These are phyloP conservation scores for Grus americana DNA, from an alignment of 2,113 vertebrate species.

Conservation along the genomic window DNA sequence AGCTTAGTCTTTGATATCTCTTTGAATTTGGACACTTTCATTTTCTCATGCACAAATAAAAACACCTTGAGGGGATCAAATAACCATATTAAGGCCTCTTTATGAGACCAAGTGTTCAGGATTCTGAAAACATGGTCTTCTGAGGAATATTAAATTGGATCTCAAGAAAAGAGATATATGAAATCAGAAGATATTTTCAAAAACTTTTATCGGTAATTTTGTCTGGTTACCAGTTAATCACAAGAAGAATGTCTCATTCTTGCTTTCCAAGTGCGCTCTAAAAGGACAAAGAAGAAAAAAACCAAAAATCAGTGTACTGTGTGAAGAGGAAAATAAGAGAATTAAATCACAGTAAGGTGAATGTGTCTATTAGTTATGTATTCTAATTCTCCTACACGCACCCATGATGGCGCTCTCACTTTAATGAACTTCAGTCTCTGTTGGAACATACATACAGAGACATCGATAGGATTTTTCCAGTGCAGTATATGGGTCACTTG, in stretches of 20 bases:
- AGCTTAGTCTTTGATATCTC: background rate
- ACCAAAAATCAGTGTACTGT: background rate
- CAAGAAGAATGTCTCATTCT: background rate
- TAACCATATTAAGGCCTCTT: background rate
- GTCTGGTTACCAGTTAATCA: background rate
- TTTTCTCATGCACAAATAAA: background rate
- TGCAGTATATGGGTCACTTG: background rate
- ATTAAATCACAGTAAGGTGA: background rate
- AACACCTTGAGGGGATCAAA: background rate
- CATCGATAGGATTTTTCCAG: fast-evolving
- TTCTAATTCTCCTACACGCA: background rate
- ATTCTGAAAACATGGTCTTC: background rate
- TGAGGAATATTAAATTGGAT: background rate
- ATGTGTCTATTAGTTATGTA: background rate
- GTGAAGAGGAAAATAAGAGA: background rate
- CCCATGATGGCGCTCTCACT: background rate
- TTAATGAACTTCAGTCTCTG: background rate
- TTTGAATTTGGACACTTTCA: background rate
- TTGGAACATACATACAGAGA: background rate
- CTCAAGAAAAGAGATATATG: background rate
- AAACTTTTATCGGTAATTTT: background rate
- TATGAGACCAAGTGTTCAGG: background rate
- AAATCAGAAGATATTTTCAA: background rate
- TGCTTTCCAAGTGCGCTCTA: background rate
- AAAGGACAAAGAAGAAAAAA: background rate